Evolutionary conservation across 2,888 invertebrate genomes (phyloP).

Genomic region (Steinernema hermaphroditum): DNA sequence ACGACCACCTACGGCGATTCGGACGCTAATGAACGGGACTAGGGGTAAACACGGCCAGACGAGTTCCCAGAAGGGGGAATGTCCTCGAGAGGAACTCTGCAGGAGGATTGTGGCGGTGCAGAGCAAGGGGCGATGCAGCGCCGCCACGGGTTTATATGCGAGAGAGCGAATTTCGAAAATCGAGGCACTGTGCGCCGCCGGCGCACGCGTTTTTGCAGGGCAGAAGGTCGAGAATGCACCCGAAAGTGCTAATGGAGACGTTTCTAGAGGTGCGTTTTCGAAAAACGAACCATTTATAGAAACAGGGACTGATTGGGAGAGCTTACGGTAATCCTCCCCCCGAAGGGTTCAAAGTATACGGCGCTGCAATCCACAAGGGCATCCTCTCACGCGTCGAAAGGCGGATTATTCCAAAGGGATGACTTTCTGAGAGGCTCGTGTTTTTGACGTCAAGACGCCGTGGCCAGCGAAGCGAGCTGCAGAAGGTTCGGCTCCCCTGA

Average conservation of each 20-base stretch:
- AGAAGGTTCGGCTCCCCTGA: too few relatives aligned
- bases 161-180: conserved; percentile 9
- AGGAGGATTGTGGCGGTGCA: not conserved
- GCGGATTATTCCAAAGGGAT: too few relatives aligned
- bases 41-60: not conserved
- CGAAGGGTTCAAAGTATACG: too few relatives aligned
- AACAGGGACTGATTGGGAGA: too few relatives aligned
- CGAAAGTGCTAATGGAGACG: not conserved
- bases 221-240: not conserved
- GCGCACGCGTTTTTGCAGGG: conserved; percentile 19
- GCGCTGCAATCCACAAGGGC: too few relatives aligned
- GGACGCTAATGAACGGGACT: not conserved
- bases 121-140: not conserved
- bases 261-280: not conserved
- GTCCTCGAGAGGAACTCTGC: not conserved
- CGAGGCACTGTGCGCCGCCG: not conserved
- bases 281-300: not conserved
- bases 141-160: conserved; percentile 15
- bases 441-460: too few relatives aligned
- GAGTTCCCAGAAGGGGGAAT: not conserved
- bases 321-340: too few relatives aligned
- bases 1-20: not conserved
- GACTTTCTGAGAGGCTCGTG: too few relatives aligned
- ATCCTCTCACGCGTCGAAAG: too few relatives aligned
- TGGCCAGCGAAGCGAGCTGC: too few relatives aligned